Evolutionary conservation across 1,140 invertebrate genomes (phyloP), one percentile per base, ranked within the genome.

Genomic region (Drosophila sulfurigaster): DNA sequence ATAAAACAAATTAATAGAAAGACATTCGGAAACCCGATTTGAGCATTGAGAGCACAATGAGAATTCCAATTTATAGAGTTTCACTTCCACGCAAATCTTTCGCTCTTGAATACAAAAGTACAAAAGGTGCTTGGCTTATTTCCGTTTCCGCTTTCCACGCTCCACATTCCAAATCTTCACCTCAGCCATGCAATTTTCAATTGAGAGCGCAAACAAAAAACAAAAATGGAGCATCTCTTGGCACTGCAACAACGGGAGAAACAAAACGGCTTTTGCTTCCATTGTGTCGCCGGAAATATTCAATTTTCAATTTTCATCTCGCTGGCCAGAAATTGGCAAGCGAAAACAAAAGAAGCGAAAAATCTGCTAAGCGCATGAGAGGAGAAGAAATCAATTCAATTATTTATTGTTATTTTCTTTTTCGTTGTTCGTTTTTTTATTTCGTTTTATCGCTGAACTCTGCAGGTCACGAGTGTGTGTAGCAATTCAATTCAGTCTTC

Each of bases 201-300:
- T 71, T 68, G 41, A 5, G 8, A 72, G 52, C 45, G 13, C 52
- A 15, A 25, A 25, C 20, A 25, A 25, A 25, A 25, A 25, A 25
- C 15, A 46, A 56, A 62, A 70, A 45, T 76, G 72, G 56, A 80
- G 16, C 38, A 62, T 28, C 48, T 32, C 11, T 79, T 45, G 59
- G 45, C 52, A 62, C 32, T 16, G 45, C 0, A 8, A 6, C 35
- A 3, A 7, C 35, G 20, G 11, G 20, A 5, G 32, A 43, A 54
- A 32, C 13, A 51, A 58, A 30, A 59, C 59, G 68, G 51, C 77
- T 49, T 56, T 76, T 80, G 76, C 59, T 80, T 43, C 57, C 81
- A 85, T 86, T 85, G 81, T 86, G 82, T 85, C 82, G 82, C 82
- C 82, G 82, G 83, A 87, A 87, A 88, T 87, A 87, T 88, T 87